Conservation (phyloP, 2,113 vertebrate genomes). For the Psittacus erithacus region DNA sequence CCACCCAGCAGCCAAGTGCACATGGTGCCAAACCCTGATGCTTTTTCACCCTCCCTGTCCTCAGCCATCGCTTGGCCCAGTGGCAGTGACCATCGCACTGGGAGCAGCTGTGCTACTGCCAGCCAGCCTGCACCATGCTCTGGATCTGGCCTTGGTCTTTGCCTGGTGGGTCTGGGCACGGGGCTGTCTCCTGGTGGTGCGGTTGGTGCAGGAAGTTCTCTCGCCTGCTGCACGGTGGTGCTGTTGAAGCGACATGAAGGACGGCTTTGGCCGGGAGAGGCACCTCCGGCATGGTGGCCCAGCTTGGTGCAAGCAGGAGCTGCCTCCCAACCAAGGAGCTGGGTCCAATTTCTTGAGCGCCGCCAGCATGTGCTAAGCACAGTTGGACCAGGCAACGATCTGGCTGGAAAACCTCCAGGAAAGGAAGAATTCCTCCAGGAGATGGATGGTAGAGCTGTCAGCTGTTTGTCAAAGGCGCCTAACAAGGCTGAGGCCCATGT, state of each 20-base stretch:
- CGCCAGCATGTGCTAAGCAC: neutral
- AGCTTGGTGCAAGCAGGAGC: neutral
- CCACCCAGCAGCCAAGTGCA: constrained; percentile 41
- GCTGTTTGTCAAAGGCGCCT: neutral
- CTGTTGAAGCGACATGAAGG: rapidly evolving
- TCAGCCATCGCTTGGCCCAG: neutral
- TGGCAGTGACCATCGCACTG: rapidly evolving
- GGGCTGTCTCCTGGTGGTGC: rapidly evolving
- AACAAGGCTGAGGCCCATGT: neutral
- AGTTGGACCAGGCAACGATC: neutral
- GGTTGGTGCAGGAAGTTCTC: neutral
- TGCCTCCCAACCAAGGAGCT: neutral
- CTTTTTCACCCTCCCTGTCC: neutral
- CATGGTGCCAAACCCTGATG: neutral
- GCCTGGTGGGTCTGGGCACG: neutral
- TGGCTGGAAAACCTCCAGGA: constrained; percentile 2
- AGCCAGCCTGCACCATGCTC: rapidly evolving
- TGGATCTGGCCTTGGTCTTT: neutral
- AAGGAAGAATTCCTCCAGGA: neutral
- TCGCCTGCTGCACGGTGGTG: rapidly evolving
- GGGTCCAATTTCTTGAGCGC: neutral
- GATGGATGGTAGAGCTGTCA: neutral
- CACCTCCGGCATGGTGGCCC: rapidly evolving
- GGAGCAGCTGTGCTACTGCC: rapidly evolving
- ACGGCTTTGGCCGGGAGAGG: neutral